A percentile compares a stretch with the other conserved stretches of the same genome.
Evolutionary conservation across 2,797 vertebrate genomes (phyloP).

Genomic region (Amniataba percoides): DNA sequence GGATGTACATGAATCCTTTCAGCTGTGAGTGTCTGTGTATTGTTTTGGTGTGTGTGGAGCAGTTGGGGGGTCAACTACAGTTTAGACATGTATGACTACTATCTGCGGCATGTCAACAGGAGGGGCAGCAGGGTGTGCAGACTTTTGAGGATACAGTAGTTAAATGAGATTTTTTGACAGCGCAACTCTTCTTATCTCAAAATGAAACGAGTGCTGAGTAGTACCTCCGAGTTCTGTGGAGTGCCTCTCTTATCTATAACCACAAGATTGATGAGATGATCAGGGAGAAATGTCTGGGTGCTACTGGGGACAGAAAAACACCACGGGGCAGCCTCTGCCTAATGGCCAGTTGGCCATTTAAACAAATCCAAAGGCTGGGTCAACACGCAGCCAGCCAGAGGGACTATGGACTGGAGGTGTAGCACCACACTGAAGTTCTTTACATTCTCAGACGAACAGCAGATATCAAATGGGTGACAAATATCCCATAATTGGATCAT

Average conservation of each 20-base stretch:
- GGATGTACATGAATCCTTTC: conserved; percentile 72
- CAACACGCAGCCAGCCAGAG: neutral
- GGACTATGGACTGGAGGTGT: conserved; percentile 29
- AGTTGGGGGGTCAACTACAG: conserved; percentile 68
- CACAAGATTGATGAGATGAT: conserved; percentile 46
- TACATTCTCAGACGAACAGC: conserved; percentile 59
- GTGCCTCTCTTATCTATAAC: conserved; percentile 30
- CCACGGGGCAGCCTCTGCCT: conserved; percentile 2
- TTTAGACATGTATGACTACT: conserved; percentile 66
- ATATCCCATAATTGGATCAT: conserved; percentile 83
- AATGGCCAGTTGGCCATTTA: conserved; percentile 15
- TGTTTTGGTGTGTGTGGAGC: conserved; percentile 51
- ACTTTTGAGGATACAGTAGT: conserved; percentile 24
- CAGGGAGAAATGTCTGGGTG: neutral
- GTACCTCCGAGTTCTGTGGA: neutral
- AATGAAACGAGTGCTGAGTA: conserved; percentile 13
- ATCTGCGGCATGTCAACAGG: conserved; percentile 52
- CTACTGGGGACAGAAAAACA: conserved; percentile 22
- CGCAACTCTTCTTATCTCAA: conserved; percentile 19
- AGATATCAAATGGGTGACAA: conserved; percentile 84
- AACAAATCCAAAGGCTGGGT: conserved; percentile 46
- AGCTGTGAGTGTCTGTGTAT: conserved; percentile 71
- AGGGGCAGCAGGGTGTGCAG: conserved; percentile 1
- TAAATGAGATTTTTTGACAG: conserved; percentile 15
- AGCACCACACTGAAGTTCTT: conserved; percentile 29